A percentile compares a stretch with the other conserved stretches of the same genome.
Evolutionary conservation across 2,113 vertebrate species (phyloP).

Genomic region (Agelaius tricolor): DNA sequence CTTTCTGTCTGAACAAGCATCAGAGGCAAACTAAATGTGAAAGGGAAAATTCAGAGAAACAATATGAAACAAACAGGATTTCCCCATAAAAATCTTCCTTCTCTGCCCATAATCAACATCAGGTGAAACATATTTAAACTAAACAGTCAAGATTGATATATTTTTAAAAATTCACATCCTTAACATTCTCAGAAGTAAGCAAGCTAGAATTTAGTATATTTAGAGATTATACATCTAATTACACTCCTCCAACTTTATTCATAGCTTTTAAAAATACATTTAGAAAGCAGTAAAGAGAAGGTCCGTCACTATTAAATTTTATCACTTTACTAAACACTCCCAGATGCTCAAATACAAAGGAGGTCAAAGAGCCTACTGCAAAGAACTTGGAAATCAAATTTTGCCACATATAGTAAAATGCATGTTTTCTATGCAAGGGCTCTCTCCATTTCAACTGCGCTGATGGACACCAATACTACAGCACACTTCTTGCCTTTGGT

Average conservation of each 20-base stretch:
- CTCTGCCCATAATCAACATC: constrained; percentile 17
- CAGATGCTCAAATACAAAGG: not conserved
- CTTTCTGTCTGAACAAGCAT: not conserved
- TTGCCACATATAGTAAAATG: not conserved
- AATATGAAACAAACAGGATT: not conserved
- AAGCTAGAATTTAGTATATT: constrained; percentile 58
- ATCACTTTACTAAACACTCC: not conserved
- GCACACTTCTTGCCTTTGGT: not conserved
- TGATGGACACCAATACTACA: not conserved
- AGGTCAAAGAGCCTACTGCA: not conserved
- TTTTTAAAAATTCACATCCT: constrained; percentile 60
- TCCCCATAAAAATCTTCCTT: not conserved
- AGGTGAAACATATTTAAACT: constrained; percentile 64
- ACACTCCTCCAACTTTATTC: constrained; percentile 46
- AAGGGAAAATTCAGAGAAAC: not conserved
- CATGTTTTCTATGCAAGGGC: not conserved
- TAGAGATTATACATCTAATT: constrained; percentile 56
- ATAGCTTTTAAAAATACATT: constrained; percentile 46
- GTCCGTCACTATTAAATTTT: not conserved
- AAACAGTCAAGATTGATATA: constrained; percentile 39
- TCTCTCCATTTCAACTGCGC: not conserved
- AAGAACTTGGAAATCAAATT: not conserved
- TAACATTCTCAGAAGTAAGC: constrained; percentile 67
- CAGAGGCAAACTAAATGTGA: not conserved
- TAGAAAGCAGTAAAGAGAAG: constrained; percentile 40